Percentiles rank a stretch among this genome's conserved stretches.
These are phyloP conservation scores for Rhorus exstirpatorius DNA, from an alignment of 2,888 invertebrate genomes.

Conservation along the genomic window DNA sequence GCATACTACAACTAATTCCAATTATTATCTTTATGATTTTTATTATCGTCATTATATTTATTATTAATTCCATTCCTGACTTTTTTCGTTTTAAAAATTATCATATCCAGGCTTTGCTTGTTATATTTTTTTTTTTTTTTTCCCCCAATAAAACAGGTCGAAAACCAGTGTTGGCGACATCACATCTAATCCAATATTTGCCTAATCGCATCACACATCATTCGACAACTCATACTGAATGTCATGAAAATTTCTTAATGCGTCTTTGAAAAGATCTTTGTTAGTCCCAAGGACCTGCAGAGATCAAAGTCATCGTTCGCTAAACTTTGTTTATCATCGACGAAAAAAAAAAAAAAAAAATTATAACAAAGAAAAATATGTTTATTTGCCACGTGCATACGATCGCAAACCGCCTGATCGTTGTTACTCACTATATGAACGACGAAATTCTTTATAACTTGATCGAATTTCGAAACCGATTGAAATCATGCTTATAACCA, in stretches of 20 bases:
- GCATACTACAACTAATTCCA: constrained; percentile 9
- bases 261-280: constrained; percentile 35
- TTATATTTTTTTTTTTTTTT: constrained; percentile 20
- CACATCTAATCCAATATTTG: constrained; percentile 16
- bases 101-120: constrained; percentile 1
- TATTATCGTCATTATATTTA: too few relatives aligned
- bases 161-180: constrained; percentile 15
- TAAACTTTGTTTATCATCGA: not conserved
- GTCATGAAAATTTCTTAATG: constrained; percentile 40
- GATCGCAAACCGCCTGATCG: not conserved
- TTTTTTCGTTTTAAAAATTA: constrained; percentile 17
- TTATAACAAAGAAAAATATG: not conserved
- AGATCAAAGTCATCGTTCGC: not conserved
- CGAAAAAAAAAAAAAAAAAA: not conserved
- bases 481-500: constrained; percentile 14
- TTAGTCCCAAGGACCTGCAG: not conserved
- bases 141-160: constrained; percentile 33
- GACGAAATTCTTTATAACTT: constrained; percentile 8
- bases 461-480: constrained; percentile 22
- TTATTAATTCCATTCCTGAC: constrained; percentile 25
- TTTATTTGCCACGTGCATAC: constrained; percentile 2
- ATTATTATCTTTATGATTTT: constrained; percentile 40
- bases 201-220: constrained; percentile 54
- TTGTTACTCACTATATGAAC: constrained; percentile 1
- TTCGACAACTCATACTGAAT: constrained; percentile 35